Evolutionary conservation across 2,888 invertebrate genomes (phyloP), one percentile per base, ranked within the genome.

Genomic region (Drosophila kanekoi): DNA sequence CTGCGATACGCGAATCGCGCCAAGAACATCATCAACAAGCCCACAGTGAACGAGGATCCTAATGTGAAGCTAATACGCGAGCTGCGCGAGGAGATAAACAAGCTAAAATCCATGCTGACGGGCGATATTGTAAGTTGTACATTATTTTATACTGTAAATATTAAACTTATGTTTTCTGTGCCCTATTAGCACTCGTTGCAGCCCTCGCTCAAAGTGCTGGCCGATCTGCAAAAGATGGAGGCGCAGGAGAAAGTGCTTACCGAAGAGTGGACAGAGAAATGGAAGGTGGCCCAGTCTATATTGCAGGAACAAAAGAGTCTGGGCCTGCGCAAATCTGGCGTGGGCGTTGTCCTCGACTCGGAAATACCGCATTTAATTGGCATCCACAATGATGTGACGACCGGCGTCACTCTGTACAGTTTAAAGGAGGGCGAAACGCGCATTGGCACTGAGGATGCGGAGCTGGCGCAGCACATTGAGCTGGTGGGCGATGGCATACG

Each of bases 211-310:
- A 94, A 93, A 59, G 95, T 97, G 72, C 93, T 98, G 57, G 97
- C 97, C 37, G 96, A 96, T 77, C 94, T 98, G 4, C 97, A 97
- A 81, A 96, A 97, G 89, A 98, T 97, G 90, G 97, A 98, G 92
- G 97, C 97, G 0, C 96, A 97, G 90, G 97, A 97, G 93, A 97
- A 96, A 92, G 96, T 95, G 62, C 94, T 98, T 65, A 98, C 97
- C 0, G 97, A 97, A 92, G 96, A 97, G 90, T 98, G 98, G 98
- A 96, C 97, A 11, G 97, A 97, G 91, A 98, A 98, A 91, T 98
- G 98, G 98, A 94, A 96, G 52, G 97, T 97, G 90, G 97, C 97
- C 0, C 97, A 97, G 90, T 96, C 96, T 81, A 97, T 97, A 80
- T 93, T 97, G 37, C 95, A 97, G 90, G 98, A 98, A 90, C 97